Evolutionary conservation across 37 sponge, comb jelly and placozoan species (phyloP).

Genomic region (Amphimedon queenslandica): DNA sequence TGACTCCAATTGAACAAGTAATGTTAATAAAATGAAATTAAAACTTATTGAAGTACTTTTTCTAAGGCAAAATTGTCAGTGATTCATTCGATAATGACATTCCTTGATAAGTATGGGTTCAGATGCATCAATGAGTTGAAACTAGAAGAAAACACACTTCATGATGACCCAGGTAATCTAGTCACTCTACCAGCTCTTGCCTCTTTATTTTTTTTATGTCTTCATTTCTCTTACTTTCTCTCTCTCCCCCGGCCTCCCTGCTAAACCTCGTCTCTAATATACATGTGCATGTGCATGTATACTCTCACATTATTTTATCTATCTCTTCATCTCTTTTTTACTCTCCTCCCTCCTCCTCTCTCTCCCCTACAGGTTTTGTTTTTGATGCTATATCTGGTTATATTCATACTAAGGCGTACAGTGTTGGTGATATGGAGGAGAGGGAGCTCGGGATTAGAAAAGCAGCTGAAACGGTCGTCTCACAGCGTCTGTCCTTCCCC

Average conservation of each 20-base stretch:
- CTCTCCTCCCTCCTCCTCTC: not conserved
- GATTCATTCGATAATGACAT: conserved; percentile 45
- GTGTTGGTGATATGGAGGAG: conserved; percentile 67
- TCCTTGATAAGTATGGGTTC: conserved; percentile 73
- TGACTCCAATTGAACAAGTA: too few relatives aligned
- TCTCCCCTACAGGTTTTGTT: conserved; percentile 47
- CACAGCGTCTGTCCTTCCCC: conserved; percentile 15
- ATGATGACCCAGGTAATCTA: conserved; percentile 76
- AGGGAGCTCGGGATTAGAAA: conserved; percentile 53
- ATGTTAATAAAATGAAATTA: too few relatives aligned
- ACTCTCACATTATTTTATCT: not conserved
- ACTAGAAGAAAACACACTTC: conserved; percentile 76
- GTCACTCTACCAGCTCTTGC: not conserved
- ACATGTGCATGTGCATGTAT: not conserved
- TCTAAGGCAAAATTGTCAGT: conserved; percentile 58
- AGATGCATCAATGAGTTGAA: conserved; percentile 85
- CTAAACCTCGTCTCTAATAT: too few relatives aligned
- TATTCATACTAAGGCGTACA: conserved; percentile 65
- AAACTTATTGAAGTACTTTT: not conserved
- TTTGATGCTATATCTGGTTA: conserved; percentile 74
- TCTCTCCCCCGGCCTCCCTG: not conserved
- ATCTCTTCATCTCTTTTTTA: not conserved
- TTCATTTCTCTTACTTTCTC: not conserved
- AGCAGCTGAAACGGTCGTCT: conserved; percentile 49
- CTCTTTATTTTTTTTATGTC: too few relatives aligned